These are phyloP conservation scores for Eulemur macaco DNA, from an alignment of 2,113 vertebrate genomes.

Conservation along the genomic window DNA sequence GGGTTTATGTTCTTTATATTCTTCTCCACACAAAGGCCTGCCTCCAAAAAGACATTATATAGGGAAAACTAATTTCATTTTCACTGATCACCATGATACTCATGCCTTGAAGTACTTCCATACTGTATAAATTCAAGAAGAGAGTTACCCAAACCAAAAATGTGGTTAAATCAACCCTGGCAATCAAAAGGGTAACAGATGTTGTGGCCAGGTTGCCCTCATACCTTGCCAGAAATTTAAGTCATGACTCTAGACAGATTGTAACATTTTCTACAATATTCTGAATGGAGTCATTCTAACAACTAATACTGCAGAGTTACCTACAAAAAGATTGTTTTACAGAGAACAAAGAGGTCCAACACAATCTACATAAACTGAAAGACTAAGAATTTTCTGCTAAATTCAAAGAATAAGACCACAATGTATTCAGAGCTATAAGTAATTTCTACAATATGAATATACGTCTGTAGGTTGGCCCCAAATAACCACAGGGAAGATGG, in stretches of 20 bases:
- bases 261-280: conserved; percentile 1
- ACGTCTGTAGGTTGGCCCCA: not conserved
- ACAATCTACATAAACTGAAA: not conserved
- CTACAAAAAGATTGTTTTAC: not conserved
- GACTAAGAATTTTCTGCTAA: not conserved
- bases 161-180: not conserved
- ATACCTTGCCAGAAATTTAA: conserved; percentile 41
- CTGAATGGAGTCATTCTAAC: not conserved
- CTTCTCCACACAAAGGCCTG: not conserved
- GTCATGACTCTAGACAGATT: conserved; percentile 46
- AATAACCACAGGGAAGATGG: not conserved
- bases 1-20: not conserved
- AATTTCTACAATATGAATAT: not conserved
- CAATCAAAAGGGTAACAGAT: conserved; percentile 34
- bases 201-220: not conserved
- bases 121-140: not conserved
- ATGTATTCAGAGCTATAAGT: not conserved
- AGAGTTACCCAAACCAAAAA: not conserved
- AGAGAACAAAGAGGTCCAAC: not conserved
- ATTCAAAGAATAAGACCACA: not conserved
- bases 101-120: conserved; percentile 1
- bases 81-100: not conserved
- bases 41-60: not conserved
- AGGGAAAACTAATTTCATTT: conserved; percentile 29
- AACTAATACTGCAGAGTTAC: not conserved